Evolutionary conservation across 64 coral and sea anemone species (phyloP), one percentile per base, ranked within the genome.

Genomic region (Orbicella faveolata): DNA sequence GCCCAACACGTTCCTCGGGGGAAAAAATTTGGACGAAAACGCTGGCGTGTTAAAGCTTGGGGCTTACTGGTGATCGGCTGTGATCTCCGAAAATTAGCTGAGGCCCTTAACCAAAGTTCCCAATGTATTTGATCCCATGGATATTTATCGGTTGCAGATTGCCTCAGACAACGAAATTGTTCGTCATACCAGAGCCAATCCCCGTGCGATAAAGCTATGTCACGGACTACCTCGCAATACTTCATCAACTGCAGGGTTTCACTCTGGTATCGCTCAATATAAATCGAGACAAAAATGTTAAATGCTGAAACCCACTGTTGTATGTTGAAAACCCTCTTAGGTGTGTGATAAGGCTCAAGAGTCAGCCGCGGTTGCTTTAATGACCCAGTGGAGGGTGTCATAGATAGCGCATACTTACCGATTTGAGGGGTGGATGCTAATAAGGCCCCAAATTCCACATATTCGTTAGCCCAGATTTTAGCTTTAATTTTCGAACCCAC

Each of bases 271-370:
- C 74, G 73, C 72, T 75, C 79, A 18, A 18, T 59, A 62, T 77
- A 83, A 76, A 91, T 69, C 5, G 89, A 80, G 4, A 91, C 89
- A 83, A 76, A 91, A 91, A 81, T 85, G 16, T 84, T 70, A 61
- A 91, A 91, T 14, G 80, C 89, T 1, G 70, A 63, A 36, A 84
- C 35, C 80, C 89, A 84, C 8, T 84, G 48, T 20, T 68, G 44
- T 11, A 91, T 76, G 35, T 36, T 55, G 3, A 33, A 8, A 30
- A 84, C 34, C 52, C 76, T 74, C 39, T 74, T 91, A 11, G 37
- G 19, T 18, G 52, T 17, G 3, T 85, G 89, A 6, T 21, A 14
- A 3, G 89, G 89, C 55, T 89, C 75, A 4, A 89, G 63, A 1
- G 75, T 78, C 17, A 89, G 39, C n/a, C 52, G 73, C 9, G 55